These are phyloP conservation scores for Hypomecis atomaria DNA, from an alignment of 2,888 invertebrate genomes.

Conservation along the genomic window DNA sequence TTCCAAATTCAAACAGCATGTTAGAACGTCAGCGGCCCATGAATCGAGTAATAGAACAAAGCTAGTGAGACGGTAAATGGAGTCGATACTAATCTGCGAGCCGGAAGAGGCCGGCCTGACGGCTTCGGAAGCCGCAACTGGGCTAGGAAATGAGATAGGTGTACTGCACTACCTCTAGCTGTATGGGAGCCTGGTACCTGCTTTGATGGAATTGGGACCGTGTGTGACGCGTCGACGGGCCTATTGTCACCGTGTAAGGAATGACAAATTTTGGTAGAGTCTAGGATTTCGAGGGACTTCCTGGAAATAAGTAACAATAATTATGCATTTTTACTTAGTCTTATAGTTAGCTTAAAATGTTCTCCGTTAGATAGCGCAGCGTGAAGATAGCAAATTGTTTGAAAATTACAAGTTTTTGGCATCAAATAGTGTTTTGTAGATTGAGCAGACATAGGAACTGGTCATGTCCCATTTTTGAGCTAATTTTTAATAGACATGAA, in stretches of 20 bases:
- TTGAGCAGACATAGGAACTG: too few relatives aligned
- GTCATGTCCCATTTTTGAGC: too few relatives aligned
- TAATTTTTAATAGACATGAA: too few relatives aligned
- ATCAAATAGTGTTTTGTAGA: too few relatives aligned
- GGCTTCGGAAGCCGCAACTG: conserved; percentile 82
- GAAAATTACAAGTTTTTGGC: too few relatives aligned
- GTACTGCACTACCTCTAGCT: conserved; percentile 45
- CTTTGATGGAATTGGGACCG: conserved; percentile 68
- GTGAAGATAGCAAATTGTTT: too few relatives aligned
- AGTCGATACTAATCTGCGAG: conserved; percentile 82
- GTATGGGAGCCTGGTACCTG: conserved; percentile 35
- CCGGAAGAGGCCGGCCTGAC: conserved; percentile 79
- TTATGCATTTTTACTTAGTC: too few relatives aligned
- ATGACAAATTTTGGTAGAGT: conserved; percentile 22
- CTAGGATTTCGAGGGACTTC: neutral
- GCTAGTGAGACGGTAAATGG: conserved; percentile 75
- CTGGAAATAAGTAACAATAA: neutral
- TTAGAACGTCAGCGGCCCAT: conserved; percentile 31
- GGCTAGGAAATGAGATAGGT: conserved; percentile 84
- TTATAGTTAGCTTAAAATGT: too few relatives aligned
- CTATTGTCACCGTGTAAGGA: conserved; percentile 6
- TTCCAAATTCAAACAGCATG: conserved; percentile 43
- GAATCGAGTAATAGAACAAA: conserved; percentile 68
- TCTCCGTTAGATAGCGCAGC: too few relatives aligned
- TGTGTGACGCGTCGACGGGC: conserved; percentile 28